Evolutionary conservation across 2,113 vertebrate species (phyloP).

Genomic region (Eurystomus gularis): DNA sequence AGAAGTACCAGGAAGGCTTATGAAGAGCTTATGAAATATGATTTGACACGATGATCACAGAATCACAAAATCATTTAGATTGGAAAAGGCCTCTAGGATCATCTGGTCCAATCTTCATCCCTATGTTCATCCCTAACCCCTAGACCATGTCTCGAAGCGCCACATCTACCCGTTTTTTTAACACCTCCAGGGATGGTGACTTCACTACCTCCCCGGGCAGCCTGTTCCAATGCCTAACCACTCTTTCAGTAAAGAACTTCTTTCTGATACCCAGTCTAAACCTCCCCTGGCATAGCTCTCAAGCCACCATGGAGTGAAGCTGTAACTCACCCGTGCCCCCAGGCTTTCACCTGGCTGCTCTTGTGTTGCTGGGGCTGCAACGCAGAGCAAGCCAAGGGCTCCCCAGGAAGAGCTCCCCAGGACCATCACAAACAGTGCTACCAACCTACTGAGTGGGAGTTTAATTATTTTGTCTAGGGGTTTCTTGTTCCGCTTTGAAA

Average conservation of each 20-base stretch:
- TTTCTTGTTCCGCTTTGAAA: conserved; percentile 9
- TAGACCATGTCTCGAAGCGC: no score
- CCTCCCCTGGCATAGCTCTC: not conserved
- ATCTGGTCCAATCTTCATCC: no score
- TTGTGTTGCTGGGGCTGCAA: not conserved
- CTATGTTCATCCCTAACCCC: no score
- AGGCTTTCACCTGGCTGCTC: not conserved
- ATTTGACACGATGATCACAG: not conserved
- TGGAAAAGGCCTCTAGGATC: no score
- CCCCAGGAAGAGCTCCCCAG: not conserved
- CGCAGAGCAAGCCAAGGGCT: not conserved
- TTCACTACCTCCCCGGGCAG: no score
- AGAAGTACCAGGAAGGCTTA: not conserved
- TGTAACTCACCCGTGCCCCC: not conserved
- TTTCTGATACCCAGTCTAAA: not conserved
- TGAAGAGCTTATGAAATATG: not conserved
- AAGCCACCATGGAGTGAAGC: not conserved
- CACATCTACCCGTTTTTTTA: no score
- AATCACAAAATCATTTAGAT: no score
- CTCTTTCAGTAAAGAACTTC: not conserved
- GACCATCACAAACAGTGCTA: not conserved
- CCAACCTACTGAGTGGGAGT: not conserved
- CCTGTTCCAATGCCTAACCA: not conserved
- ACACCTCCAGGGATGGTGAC: no score
- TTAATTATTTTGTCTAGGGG: conserved; percentile 13